Conservation (phyloP, 64 coral and sea anemone species). For the Orbicella faveolata region DNA sequence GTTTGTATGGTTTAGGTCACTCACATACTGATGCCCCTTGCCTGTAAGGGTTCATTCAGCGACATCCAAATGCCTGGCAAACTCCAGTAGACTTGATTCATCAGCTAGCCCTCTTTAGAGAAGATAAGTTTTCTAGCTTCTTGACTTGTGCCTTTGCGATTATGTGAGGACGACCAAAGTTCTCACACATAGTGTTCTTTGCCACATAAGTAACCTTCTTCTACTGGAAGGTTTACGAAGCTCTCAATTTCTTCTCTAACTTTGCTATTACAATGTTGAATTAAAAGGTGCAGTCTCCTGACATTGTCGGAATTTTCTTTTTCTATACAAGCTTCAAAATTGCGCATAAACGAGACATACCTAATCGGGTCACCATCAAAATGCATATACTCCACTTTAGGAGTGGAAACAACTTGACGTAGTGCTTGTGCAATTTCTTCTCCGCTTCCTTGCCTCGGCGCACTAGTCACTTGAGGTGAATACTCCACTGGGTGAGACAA, state of each 20-base stretch:
- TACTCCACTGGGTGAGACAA: no score
- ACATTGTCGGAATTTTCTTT: conserved; percentile 6
- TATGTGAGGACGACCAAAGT: neutral
- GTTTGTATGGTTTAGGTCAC: conserved; percentile 8
- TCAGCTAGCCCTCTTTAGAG: neutral
- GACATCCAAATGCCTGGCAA: no score
- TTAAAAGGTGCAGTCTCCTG: neutral
- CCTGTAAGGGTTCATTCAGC: conserved; percentile 16
- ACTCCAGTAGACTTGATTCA: neutral
- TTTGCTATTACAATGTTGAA: conserved; percentile 19
- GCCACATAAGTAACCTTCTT: neutral
- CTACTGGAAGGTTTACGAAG: neutral
- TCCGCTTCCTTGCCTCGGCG: neutral
- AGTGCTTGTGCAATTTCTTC: conserved; percentile 38
- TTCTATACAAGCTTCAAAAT: conserved; percentile 6
- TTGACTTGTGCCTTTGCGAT: neutral
- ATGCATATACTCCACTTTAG: conserved; percentile 33
- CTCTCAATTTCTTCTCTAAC: conserved; percentile 15
- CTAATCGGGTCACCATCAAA: conserved; percentile 11
- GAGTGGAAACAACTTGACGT: conserved; percentile 40
- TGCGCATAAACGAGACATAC: conserved; percentile 31
- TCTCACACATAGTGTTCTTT: neutral
- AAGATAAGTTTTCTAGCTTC: no score
- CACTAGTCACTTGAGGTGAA: no score
- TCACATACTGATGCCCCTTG: conserved; percentile 15